These are phyloP conservation scores for Aricia artaxerxes DNA, from an alignment of 2,888 invertebrate genomes.

Conservation along the genomic window DNA sequence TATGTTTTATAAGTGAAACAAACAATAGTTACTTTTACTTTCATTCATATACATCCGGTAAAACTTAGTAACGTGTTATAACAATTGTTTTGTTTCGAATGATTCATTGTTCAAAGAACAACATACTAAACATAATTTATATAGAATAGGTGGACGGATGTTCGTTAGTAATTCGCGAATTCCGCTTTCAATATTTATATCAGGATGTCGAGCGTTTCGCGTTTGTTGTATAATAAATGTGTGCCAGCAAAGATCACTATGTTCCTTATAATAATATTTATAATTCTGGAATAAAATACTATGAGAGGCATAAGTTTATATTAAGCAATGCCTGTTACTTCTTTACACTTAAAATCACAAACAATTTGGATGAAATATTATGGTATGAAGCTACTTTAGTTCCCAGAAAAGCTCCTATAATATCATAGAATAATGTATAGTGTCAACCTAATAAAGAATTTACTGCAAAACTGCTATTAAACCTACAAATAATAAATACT, in stretches of 20 bases:
- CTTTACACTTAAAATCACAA: too few species aligned
- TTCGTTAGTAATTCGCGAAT: slow-evolving; percentile 25
- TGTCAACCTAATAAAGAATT: too few species aligned
- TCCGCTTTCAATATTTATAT: slow-evolving; percentile 33
- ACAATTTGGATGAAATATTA: too few species aligned
- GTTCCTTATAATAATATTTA: not conserved
- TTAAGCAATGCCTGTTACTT: too few species aligned
- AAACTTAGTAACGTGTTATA: slow-evolving; percentile 15
- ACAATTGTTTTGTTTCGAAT: slow-evolving; percentile 33
- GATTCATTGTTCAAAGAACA: slow-evolving; percentile 37
- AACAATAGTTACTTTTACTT: not conserved
- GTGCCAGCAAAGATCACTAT: not conserved
- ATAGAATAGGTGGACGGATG: slow-evolving; percentile 15
- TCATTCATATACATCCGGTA: slow-evolving; percentile 12
- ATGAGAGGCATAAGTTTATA: too few species aligned
- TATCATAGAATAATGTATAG: too few species aligned
- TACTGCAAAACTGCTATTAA: too few species aligned
- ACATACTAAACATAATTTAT: slow-evolving; percentile 22
- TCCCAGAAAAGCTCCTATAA: too few species aligned
- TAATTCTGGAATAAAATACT: too few species aligned
- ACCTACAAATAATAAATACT: too few species aligned
- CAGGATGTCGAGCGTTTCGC: not conserved
- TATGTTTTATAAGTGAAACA: not conserved
- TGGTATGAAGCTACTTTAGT: too few species aligned
- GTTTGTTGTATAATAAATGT: not conserved